Conservation (phyloP, 2,797 vertebrate genomes). For the Apogon talboti region DNA sequence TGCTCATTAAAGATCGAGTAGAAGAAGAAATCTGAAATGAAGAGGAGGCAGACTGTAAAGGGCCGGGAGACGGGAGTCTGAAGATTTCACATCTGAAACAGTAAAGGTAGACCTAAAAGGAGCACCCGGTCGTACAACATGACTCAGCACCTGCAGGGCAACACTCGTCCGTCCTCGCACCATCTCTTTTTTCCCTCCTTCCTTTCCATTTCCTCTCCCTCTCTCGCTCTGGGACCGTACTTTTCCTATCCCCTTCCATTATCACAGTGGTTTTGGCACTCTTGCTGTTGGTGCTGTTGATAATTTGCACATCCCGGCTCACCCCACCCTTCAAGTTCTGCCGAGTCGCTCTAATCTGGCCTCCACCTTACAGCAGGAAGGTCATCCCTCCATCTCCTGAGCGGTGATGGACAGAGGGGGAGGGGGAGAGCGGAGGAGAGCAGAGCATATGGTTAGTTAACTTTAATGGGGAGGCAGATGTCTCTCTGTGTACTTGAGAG, state of each 20-base stretch:
- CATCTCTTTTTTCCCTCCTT: constrained; percentile 13
- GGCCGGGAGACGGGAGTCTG: constrained; percentile 16
- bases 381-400: constrained; percentile 64
- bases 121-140: constrained; percentile 27
- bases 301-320: constrained; percentile 22
- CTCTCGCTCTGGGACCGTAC: constrained; percentile 30
- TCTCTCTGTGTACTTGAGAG: constrained; percentile 37
- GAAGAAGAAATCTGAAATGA: constrained; percentile 25
- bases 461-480: constrained; percentile 62
- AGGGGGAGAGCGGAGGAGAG: constrained; percentile 9
- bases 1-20: constrained; percentile 56
- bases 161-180: constrained; percentile 21
- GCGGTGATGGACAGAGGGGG: constrained; percentile 42
- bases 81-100: constrained; percentile 23
- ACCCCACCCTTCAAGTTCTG: constrained; percentile 38
- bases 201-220: background rate
- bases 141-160: constrained; percentile 61
- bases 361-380: constrained; percentile 52
- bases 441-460: constrained; percentile 65
- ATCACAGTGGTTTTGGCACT: constrained; percentile 43
- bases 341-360: constrained; percentile 53
- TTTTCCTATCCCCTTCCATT: constrained; percentile 28
- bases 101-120: constrained; percentile 20
- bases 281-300: constrained; percentile 36
- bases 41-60: constrained; percentile 20